Conservation (phyloP, 1,140 invertebrate species). For the Vollenhovia emeryi region DNA sequence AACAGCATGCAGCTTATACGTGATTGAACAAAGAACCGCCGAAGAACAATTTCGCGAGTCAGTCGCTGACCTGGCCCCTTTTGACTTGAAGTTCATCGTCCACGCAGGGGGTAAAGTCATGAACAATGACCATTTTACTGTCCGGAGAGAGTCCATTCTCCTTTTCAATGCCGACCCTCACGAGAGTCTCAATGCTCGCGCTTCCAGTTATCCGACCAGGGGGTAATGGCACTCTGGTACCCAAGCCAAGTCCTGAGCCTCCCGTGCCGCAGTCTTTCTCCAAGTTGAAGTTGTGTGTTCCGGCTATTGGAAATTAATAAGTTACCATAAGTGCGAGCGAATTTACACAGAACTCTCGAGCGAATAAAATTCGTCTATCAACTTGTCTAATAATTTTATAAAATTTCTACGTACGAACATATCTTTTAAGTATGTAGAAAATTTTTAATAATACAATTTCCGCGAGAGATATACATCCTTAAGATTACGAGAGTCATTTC, state of each 20-base stretch:
- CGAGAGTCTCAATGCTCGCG: conserved; percentile 97
- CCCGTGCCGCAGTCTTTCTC: conserved; percentile 81
- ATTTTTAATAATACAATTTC: not conserved
- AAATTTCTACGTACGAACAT: not conserved
- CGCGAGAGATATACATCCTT: not conserved
- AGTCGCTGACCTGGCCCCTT: conserved; percentile 87
- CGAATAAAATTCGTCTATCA: not conserved
- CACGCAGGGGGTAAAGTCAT: conserved; percentile 97
- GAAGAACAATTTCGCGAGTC: not conserved
- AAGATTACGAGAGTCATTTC: conserved; percentile 4
- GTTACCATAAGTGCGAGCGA: not conserved
- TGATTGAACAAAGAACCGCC: not conserved
- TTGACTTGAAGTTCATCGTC: conserved; percentile 96
- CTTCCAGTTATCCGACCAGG: conserved; percentile 96
- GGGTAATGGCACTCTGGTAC: conserved; percentile 79
- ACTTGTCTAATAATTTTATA: not conserved
- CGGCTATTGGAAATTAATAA: conserved; percentile 69
- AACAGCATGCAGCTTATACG: not conserved
- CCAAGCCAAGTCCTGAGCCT: conserved; percentile 74
- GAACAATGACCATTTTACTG: conserved; percentile 97
- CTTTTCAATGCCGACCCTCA: conserved; percentile 97
- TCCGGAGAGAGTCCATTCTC: conserved; percentile 96
- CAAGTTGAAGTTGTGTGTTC: conserved; percentile 81
- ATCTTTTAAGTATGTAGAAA: too few species aligned
- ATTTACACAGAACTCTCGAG: conserved; percentile 1